Conservation (phyloP, 2,888 invertebrate genomes). For the Orthosia incerta region DNA sequence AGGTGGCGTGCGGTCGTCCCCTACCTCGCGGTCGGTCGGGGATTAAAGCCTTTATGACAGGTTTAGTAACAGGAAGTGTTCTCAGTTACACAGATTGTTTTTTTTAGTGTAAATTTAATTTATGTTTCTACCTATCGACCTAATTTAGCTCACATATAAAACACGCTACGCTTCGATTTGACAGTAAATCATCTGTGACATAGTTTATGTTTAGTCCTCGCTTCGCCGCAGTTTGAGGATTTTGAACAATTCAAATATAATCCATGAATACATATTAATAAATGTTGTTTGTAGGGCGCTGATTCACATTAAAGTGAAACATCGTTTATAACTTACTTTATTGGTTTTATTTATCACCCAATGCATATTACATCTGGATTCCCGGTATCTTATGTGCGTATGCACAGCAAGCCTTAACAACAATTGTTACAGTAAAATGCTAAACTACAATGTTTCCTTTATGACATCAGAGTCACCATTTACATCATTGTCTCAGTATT, state of each 20-base stretch:
- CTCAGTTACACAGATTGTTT: background rate
- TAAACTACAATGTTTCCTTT: background rate
- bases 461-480: conserved; percentile 15
- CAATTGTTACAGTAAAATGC: background rate
- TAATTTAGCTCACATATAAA: background rate
- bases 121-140: background rate
- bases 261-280: background rate
- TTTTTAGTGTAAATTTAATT: background rate
- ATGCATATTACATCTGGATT: background rate
- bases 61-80: background rate
- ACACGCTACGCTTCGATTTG: background rate
- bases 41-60: too few species aligned
- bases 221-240: background rate
- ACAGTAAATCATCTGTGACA: background rate
- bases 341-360: background rate
- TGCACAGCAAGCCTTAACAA: background rate
- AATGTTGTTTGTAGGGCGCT: background rate
- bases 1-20: too few species aligned
- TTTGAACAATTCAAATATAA: background rate
- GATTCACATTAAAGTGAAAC: background rate
- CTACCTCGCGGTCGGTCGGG: too few species aligned
- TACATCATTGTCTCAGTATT: conserved; percentile 3
- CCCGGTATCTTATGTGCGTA: too few species aligned
- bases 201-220: background rate
- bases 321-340: background rate